phyloP scores from a whole-genome alignment of 2,797 vertebrate genomes.

The Spinibarbus caldwelli region DNA sequence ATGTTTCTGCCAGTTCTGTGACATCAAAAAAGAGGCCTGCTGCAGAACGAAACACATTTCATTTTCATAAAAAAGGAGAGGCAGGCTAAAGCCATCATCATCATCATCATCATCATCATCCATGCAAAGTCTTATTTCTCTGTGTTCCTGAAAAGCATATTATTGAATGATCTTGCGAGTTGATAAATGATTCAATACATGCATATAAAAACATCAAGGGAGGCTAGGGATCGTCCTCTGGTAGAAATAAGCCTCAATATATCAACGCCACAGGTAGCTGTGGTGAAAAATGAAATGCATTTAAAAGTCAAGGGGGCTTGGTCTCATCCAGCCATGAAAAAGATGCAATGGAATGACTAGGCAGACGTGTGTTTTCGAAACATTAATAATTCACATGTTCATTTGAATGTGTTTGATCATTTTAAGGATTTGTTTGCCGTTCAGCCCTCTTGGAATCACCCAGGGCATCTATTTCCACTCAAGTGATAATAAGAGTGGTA shows the following conservation, averaged over 20 bases:
- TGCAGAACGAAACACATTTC: constrained; percentile 31
- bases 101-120: constrained; percentile 51
- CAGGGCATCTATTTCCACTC: background rate
- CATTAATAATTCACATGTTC: constrained; percentile 54
- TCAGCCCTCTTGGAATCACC: background rate
- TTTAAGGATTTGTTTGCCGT: constrained; percentile 30
- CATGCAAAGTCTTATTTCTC: constrained; percentile 41
- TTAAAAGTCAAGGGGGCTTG: constrained; percentile 55
- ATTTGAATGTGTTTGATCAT: constrained; percentile 30
- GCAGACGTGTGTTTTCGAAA: constrained; percentile 23
- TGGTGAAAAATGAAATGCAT: constrained; percentile 57
- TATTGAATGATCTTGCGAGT: constrained; percentile 52
- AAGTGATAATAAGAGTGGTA: background rate
- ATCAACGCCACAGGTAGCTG: constrained; percentile 62
- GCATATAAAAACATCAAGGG: constrained; percentile 67
- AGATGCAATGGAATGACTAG: constrained; percentile 35
- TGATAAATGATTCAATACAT: constrained; percentile 70
- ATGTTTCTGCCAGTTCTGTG: constrained; percentile 43
- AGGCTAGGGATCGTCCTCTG: constrained; percentile 50
- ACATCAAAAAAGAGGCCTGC: constrained; percentile 49
- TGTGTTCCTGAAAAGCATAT: constrained; percentile 50
- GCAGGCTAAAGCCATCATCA: constrained; percentile 38
- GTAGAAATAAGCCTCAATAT: constrained; percentile 56
- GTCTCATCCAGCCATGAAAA: constrained; percentile 38
- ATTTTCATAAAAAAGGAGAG: constrained; percentile 28